phyloP scores from a whole-genome alignment of 2,888 invertebrate species.

The Crocallis elinguaria region DNA sequence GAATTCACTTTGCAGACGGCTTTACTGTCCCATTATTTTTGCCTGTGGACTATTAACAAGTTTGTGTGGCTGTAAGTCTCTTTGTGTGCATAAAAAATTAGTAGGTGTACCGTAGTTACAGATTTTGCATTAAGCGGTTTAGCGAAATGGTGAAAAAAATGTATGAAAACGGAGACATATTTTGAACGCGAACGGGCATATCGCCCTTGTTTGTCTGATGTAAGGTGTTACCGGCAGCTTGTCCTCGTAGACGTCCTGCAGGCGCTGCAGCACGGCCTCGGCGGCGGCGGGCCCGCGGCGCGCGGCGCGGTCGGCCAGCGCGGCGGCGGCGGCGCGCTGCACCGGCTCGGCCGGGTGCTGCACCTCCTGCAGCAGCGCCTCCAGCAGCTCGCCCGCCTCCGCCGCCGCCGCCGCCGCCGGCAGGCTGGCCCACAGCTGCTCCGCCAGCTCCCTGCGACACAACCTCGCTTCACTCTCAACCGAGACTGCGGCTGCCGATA shows the following conservation, averaged over 20 bases:
- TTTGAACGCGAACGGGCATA: too few relatives aligned
- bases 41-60: too few relatives aligned
- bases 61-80: too few relatives aligned
- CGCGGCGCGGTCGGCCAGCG: conserved; percentile 88
- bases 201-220: too few relatives aligned
- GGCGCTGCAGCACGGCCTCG: conserved; percentile 82
- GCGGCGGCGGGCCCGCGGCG: conserved; percentile 55
- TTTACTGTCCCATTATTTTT: too few relatives aligned
- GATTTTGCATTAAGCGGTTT: too few relatives aligned
- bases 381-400: conserved; percentile 71
- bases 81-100: too few relatives aligned
- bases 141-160: too few relatives aligned
- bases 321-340: conserved; percentile 92
- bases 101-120: too few relatives aligned
- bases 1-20: too few relatives aligned
- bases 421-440: conserved; percentile 68
- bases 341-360: conserved; percentile 93
- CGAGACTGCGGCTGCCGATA: too few relatives aligned
- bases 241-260: conserved; percentile 90
- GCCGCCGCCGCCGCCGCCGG: conserved; percentile 56
- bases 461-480: background rate
- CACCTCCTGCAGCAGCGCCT: conserved; percentile 87
- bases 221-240: conserved; percentile 86
- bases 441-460: conserved; percentile 65
- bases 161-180: too few relatives aligned